Conservation (phyloP, 2,888 invertebrate species). For the Drosophila paramelanica region DNA sequence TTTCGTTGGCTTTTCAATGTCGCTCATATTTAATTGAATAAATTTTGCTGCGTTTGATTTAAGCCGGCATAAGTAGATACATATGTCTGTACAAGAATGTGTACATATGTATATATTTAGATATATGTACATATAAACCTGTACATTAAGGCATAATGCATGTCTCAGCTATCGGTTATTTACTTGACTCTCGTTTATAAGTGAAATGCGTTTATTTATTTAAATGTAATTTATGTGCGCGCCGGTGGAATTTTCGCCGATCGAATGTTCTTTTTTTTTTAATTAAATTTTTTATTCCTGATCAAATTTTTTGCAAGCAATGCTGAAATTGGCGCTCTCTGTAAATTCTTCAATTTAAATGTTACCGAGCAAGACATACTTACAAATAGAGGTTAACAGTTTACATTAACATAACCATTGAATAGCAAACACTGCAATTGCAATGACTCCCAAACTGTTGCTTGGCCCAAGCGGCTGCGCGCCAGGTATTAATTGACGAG, state of each 20-base stretch:
- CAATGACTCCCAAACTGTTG: constrained; percentile 42
- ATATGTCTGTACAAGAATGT: constrained; percentile 3
- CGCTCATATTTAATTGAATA: constrained; percentile 45
- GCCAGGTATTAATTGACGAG: constrained; percentile 45
- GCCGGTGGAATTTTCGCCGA: constrained; percentile 49
- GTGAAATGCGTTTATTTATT: constrained; percentile 62
- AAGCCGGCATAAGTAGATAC: constrained; percentile 20
- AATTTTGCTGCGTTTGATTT: constrained; percentile 41
- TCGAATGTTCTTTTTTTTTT: constrained; percentile 26
- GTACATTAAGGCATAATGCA: constrained; percentile 30
- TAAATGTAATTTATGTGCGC: constrained; percentile 54
- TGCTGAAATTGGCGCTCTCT: constrained; percentile 31
- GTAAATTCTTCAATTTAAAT: constrained; percentile 33
- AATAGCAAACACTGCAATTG: neutral
- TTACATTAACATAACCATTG: neutral
- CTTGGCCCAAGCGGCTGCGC: constrained; percentile 24
- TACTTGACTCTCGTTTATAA: constrained; percentile 43
- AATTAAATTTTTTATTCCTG: constrained; percentile 8
- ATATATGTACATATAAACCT: constrained; percentile 1
- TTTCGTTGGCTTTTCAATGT: constrained; percentile 23
- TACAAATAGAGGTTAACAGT: neutral
- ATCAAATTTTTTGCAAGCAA: constrained; percentile 41
- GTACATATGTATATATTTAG: constrained; percentile 7
- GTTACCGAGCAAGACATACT: constrained; percentile 16
- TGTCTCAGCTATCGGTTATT: constrained; percentile 44